These are phyloP conservation scores for Thumatha senex DNA, from an alignment of 2,888 invertebrate species.

Conservation along the genomic window DNA sequence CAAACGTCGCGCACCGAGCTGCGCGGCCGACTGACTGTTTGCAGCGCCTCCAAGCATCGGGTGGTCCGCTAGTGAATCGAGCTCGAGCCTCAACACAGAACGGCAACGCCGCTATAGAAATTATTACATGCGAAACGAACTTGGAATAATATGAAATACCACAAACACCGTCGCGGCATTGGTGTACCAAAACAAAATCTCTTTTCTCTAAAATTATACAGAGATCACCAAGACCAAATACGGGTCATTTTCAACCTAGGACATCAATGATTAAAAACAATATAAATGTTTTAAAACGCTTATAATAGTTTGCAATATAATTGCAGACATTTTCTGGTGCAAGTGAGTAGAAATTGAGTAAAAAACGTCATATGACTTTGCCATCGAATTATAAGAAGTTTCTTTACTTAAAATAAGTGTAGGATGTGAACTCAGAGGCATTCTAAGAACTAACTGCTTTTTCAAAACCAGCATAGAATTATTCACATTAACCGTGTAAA, in stretches of 20 bases:
- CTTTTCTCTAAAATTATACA: constrained; percentile 82
- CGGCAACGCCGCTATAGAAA: constrained; percentile 74
- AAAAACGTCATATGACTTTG: too few relatives aligned
- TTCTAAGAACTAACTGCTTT: too few relatives aligned
- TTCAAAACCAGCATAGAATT: not conserved
- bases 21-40: constrained; percentile 81
- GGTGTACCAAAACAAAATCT: constrained; percentile 81
- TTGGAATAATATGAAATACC: constrained; percentile 74
- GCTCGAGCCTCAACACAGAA: constrained; percentile 51
- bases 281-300: constrained; percentile 1
- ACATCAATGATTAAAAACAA: constrained; percentile 11
- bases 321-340: not conserved
- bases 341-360: constrained; percentile 13
- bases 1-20: constrained; percentile 82
- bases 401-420: too few relatives aligned
- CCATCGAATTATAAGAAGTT: too few relatives aligned
- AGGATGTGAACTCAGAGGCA: too few relatives aligned
- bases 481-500: not conserved
- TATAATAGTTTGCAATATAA: not conserved
- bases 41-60: constrained; percentile 51
- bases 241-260: constrained; percentile 59
- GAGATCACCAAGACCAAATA: constrained; percentile 61
- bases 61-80: constrained; percentile 60
- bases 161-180: constrained; percentile 67
- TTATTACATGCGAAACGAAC: constrained; percentile 72